These are phyloP conservation scores for Hystrix cristata DNA, from an alignment of 2,113 vertebrate genomes.

Conservation along the genomic window DNA sequence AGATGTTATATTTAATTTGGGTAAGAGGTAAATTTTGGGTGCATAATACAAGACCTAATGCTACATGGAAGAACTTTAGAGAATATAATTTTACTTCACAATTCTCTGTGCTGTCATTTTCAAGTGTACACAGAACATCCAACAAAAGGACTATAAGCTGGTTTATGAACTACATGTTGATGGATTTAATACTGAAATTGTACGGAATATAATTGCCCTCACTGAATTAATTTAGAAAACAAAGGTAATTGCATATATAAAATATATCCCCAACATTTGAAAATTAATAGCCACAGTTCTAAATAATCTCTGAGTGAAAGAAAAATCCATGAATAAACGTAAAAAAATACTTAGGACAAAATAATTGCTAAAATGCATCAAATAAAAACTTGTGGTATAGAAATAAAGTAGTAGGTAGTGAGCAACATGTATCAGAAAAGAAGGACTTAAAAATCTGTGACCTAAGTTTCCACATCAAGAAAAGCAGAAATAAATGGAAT, in stretches of 20 bases:
- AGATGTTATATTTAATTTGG: background rate
- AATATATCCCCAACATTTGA: background rate
- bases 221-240: constrained; percentile 40
- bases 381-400: background rate
- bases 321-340: background rate
- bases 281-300: background rate
- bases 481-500: background rate
- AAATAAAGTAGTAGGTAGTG: background rate
- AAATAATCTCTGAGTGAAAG: background rate
- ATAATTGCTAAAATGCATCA: background rate
- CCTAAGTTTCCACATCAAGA: background rate
- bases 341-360: background rate
- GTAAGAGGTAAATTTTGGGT: background rate
- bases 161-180: background rate
- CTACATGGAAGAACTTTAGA: background rate
- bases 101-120: background rate
- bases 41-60: background rate
- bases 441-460: background rate
- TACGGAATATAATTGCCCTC: background rate
- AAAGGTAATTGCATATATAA: background rate
- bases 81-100: background rate
- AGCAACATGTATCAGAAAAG: background rate
- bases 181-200: background rate
- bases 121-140: background rate
- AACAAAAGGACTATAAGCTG: background rate